phyloP scores from a whole-genome alignment of 2,113 vertebrate genomes.

The Pelmatolapia mariae region DNA sequence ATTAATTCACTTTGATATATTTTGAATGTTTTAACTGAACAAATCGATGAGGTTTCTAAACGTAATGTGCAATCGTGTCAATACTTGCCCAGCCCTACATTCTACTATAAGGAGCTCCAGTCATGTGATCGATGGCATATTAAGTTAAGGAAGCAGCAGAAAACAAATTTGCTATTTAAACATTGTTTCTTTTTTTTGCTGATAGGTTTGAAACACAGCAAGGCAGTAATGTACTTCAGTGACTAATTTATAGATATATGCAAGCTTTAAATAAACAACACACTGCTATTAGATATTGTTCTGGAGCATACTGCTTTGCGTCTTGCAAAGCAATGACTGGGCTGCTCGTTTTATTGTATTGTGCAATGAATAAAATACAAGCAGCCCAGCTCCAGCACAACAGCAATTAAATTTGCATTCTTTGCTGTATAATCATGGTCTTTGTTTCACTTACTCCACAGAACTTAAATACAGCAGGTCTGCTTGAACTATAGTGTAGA shows the following conservation, averaged over 20 bases:
- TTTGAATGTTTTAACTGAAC: background rate
- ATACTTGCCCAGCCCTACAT: background rate
- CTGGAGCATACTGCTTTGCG: background rate
- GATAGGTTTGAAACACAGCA: background rate
- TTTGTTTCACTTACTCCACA: background rate
- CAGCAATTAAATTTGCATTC: background rate
- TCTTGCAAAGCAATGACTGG: background rate
- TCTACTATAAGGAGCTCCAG: background rate
- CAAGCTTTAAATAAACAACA: background rate
- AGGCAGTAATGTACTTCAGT: background rate
- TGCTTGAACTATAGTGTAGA: background rate
- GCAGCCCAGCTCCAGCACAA: background rate
- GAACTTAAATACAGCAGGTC: background rate
- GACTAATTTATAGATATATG: background rate
- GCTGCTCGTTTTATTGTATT: background rate
- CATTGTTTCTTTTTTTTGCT: fast-evolving
- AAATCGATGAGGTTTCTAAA: background rate
- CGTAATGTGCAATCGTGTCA: background rate
- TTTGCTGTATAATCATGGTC: background rate
- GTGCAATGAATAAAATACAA: background rate
- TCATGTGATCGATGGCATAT: background rate
- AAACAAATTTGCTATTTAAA: background rate
- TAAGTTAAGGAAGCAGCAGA: background rate
- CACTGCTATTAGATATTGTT: background rate
- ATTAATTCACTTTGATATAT: background rate